These are phyloP conservation scores for Apis laboriosa DNA, from an alignment of 1,140 invertebrate genomes.

Conservation along the genomic window DNA sequence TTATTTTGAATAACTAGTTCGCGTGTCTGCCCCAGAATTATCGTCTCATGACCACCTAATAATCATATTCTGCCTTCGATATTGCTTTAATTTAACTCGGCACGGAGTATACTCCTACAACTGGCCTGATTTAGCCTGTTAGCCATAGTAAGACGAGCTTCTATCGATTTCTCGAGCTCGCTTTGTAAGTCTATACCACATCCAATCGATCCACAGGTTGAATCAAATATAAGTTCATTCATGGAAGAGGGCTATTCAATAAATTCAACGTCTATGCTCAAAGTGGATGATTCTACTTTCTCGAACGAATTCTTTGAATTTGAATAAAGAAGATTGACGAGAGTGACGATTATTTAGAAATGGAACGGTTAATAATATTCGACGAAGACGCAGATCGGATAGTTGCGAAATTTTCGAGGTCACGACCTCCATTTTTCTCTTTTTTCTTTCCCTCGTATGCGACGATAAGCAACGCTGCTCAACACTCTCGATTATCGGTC, in stretches of 20 bases:
- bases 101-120: neutral
- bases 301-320: neutral
- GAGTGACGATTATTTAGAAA: constrained; percentile 17
- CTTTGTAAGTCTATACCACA: constrained; percentile 39
- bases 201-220: constrained; percentile 7
- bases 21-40: constrained; percentile 16
- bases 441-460: constrained; percentile 36
- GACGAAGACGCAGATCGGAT: constrained; percentile 56
- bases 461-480: constrained; percentile 54
- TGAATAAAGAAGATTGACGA: neutral
- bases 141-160: constrained; percentile 39
- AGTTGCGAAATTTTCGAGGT: constrained; percentile 76
- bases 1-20: constrained; percentile 32
- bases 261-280: neutral
- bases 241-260: constrained; percentile 2
- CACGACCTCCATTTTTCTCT: constrained; percentile 56
- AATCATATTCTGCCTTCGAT: constrained; percentile 8
- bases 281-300: neutral
- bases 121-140: constrained; percentile 8
- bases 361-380: constrained; percentile 22
- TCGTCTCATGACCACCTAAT: constrained; percentile 9
- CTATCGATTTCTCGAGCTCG: constrained; percentile 49
- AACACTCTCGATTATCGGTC: constrained; percentile 52
- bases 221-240: constrained; percentile 35
- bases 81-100: neutral